Percentiles rank a stretch among this genome's conserved stretches.
Evolutionary conservation across 2,113 vertebrate species (phyloP).

Genomic region (Entosphenus tridentatus): DNA sequence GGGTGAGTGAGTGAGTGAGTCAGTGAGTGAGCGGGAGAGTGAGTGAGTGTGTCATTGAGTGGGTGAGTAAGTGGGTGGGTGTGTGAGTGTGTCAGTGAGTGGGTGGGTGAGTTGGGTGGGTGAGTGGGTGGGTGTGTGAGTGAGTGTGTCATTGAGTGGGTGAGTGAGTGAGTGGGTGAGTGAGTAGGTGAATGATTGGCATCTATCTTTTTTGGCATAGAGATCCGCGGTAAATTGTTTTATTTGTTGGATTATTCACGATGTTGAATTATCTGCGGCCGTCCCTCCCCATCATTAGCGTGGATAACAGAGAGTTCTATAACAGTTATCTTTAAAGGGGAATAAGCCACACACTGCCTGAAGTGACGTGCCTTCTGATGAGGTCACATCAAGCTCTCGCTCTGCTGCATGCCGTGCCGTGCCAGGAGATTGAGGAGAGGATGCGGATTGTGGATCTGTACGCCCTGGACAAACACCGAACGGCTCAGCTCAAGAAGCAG

Average conservation of each 20-base stretch:
- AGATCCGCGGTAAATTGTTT: slow-evolving; percentile 1
- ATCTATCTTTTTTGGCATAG: too few relatives aligned
- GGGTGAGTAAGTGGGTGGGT: slow-evolving; percentile 9
- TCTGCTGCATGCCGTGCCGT: background rate
- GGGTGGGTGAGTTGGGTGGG: too few relatives aligned
- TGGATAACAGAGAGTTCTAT: background rate
- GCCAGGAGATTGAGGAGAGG: slow-evolving; percentile 80
- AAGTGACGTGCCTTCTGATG: background rate
- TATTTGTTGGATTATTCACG: slow-evolving; percentile 9
- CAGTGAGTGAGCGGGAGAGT: background rate
- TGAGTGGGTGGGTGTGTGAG: too few relatives aligned
- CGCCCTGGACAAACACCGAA: slow-evolving; percentile 27
- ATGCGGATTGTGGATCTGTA: slow-evolving; percentile 81
- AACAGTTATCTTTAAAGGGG: background rate
- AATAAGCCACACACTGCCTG: background rate
- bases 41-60: background rate
- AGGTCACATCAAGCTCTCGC: background rate
- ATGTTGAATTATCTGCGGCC: background rate
- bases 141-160: too few relatives aligned
- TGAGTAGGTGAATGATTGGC: too few relatives aligned
- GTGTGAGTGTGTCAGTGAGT: slow-evolving; percentile 9
- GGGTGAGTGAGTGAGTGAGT: slow-evolving; percentile 6
- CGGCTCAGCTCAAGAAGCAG: too few relatives aligned
- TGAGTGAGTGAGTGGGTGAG: too few relatives aligned
- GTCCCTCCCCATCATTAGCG: background rate